These are phyloP conservation scores for Desmodus rotundus DNA, from an alignment of 2,113 vertebrate species.

Conservation along the genomic window DNA sequence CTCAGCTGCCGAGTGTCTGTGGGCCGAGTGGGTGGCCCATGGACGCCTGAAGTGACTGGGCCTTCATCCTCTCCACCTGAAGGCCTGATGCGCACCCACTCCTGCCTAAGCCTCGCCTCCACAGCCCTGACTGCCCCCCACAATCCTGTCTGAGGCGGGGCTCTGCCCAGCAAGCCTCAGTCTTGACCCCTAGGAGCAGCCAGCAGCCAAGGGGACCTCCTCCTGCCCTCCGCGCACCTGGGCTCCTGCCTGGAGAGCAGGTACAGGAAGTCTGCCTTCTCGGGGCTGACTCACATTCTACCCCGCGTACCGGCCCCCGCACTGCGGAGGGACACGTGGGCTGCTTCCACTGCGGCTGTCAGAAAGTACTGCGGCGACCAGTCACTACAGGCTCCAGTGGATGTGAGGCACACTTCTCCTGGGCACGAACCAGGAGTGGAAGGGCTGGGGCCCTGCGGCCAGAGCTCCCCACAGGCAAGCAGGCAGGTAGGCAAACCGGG, in stretches of 20 bases:
- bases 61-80: neutral
- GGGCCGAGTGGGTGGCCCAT: neutral
- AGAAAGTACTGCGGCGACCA: rapidly evolving
- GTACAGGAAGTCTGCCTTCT: rapidly evolving
- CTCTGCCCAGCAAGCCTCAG: rapidly evolving
- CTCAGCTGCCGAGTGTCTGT: too few species aligned
- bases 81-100: rapidly evolving
- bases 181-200: neutral
- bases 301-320: neutral
- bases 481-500: neutral
- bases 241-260: rapidly evolving
- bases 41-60: neutral
- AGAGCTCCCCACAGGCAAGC: neutral
- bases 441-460: neutral
- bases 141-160: neutral
- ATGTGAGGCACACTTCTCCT: rapidly evolving
- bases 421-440: too few species aligned
- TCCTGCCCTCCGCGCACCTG: neutral
- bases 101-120: rapidly evolving
- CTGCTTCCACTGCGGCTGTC: rapidly evolving
- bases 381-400: rapidly evolving
- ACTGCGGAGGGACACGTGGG: rapidly evolving
- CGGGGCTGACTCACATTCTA: neutral
- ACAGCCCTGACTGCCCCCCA: neutral
- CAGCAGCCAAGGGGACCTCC: neutral